phyloP scores from a whole-genome alignment of 2,113 vertebrate genomes.

The Loxodonta africana region DNA sequence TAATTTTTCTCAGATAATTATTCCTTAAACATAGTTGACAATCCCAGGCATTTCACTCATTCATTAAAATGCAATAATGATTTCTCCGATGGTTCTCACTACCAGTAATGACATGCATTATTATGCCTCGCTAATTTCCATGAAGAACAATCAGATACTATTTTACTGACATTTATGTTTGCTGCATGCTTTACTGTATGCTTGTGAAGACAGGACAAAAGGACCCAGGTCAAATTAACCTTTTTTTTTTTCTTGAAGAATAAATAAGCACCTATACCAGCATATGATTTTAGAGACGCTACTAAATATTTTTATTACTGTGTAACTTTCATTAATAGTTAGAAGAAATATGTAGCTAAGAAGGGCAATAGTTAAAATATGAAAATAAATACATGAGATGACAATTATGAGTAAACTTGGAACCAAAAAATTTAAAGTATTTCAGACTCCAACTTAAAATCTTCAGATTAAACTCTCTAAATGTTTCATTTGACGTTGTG shows the following conservation, averaged over 20 bases:
- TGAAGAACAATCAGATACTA: slow-evolving; percentile 86
- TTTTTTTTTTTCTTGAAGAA: slow-evolving; percentile 40
- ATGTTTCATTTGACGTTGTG: slow-evolving; percentile 40
- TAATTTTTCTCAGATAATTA: slow-evolving; percentile 88
- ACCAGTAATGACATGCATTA: slow-evolving; percentile 85
- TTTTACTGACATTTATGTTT: slow-evolving; percentile 85
- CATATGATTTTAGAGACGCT: slow-evolving; percentile 48
- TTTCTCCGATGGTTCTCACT: slow-evolving; percentile 86
- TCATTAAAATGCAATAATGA: slow-evolving; percentile 89
- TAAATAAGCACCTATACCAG: slow-evolving; percentile 33
- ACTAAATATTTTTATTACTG: slow-evolving; percentile 67
- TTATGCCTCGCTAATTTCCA: slow-evolving; percentile 87
- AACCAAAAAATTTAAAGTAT: slow-evolving; percentile 3
- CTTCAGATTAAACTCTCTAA: slow-evolving; percentile 12
- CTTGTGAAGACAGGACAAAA: slow-evolving; percentile 74
- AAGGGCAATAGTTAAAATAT: background rate
- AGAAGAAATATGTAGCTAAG: background rate
- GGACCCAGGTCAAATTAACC: slow-evolving; percentile 41
- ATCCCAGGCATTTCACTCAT: slow-evolving; percentile 86
- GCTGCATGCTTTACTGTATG: slow-evolving; percentile 57
- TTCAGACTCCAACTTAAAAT: slow-evolving; percentile 40
- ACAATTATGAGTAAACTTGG: background rate
- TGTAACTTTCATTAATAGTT: slow-evolving; percentile 6
- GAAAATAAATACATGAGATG: background rate
- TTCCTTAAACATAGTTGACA: slow-evolving; percentile 84